A percentile compares a stretch with the other conserved stretches of the same genome.
phyloP scores from a whole-genome alignment of 2,113 vertebrate genomes.

The Cynocephalus volans region DNA sequence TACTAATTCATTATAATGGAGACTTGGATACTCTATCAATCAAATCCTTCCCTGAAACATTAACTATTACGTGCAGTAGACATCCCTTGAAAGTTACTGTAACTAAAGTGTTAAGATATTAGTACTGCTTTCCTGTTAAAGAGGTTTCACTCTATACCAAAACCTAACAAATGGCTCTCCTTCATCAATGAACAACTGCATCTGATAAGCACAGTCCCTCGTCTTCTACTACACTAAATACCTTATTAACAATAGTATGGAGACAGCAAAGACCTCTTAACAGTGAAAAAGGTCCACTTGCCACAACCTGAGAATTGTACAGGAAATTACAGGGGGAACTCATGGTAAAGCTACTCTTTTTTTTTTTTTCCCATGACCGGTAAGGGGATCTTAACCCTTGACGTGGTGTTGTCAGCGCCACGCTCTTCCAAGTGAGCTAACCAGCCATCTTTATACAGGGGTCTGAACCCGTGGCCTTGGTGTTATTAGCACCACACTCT shows the following conservation, averaged over 20 bases:
- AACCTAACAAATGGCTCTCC: conserved; percentile 26
- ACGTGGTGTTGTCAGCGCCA: too few relatives aligned
- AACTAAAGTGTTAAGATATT: conserved; percentile 40
- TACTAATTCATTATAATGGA: neutral
- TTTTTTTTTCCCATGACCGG: too few relatives aligned
- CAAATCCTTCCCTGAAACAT: conserved; percentile 49
- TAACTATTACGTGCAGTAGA: neutral
- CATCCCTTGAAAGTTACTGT: conserved; percentile 2
- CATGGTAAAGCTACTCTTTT: too few relatives aligned
- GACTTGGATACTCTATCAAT: conserved; percentile 1
- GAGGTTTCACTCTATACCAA: neutral
- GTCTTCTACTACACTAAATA: neutral
- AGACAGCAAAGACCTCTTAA: conserved; percentile 23
- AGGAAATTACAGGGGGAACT: neutral
- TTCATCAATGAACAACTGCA: neutral
- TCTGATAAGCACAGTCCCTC: neutral
- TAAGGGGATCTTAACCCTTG: too few relatives aligned
- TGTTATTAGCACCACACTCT: too few relatives aligned
- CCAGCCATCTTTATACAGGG: too few relatives aligned
- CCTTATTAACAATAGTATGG: neutral
- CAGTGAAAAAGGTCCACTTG: conserved; percentile 17
- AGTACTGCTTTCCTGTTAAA: neutral
- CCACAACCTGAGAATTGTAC: neutral
- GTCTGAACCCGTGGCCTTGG: too few relatives aligned
- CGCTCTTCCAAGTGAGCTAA: too few relatives aligned